A percentile compares a stretch with the other conserved stretches of the same genome.
These are phyloP conservation scores for Drosophila azteca DNA, from an alignment of 1,140 invertebrate species.

Conservation along the genomic window DNA sequence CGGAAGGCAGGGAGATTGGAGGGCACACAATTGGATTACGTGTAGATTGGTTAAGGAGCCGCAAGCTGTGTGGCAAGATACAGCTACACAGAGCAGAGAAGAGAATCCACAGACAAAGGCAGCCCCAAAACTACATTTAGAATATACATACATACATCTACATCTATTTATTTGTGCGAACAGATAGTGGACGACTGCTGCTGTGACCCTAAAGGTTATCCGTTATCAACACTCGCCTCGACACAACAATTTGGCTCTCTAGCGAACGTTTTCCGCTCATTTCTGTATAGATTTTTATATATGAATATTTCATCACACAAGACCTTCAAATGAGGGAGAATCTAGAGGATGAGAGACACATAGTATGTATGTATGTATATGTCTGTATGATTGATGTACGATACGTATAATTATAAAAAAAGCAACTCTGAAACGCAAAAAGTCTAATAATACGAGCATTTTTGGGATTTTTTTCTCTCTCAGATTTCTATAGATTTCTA, in stretches of 20 bases:
- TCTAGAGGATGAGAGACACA: too few relatives aligned
- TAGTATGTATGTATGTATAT: too few relatives aligned
- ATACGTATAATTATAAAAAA: too few relatives aligned
- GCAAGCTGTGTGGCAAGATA: constrained; percentile 5
- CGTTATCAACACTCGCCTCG: constrained; percentile 19
- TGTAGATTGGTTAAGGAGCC: constrained; percentile 60
- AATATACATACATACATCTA: background rate
- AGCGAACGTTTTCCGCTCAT: constrained; percentile 22
- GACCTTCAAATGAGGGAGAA: too few relatives aligned
- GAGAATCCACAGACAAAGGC: too few relatives aligned
- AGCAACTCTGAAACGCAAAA: constrained; percentile 18
- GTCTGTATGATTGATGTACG: too few relatives aligned
- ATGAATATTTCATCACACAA: constrained; percentile 3
- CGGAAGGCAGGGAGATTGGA: constrained; percentile 12
- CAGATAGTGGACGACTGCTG: background rate
- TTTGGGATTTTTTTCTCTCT: background rate
- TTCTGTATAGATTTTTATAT: background rate
- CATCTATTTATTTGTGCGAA: background rate
- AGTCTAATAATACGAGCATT: background rate
- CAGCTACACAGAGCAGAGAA: background rate
- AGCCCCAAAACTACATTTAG: background rate
- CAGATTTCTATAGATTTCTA: constrained; percentile 9
- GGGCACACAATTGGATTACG: constrained; percentile 68
- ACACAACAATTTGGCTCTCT: background rate
- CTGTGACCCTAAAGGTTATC: constrained; percentile 40